phyloP scores from a whole-genome alignment of 2,888 invertebrate species.

The Drosophila histrio region DNA sequence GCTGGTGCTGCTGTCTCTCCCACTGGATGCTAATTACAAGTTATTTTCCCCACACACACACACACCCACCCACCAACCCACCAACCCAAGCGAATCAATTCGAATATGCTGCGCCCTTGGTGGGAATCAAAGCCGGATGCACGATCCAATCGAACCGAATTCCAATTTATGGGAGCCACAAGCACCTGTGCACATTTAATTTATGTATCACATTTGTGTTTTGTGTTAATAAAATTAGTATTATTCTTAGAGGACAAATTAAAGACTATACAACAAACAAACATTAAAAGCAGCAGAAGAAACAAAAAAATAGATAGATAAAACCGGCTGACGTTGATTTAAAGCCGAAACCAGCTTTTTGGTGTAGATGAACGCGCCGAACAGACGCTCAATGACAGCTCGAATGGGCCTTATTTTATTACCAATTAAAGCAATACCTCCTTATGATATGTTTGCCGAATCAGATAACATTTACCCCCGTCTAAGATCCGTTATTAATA shows the following conservation, averaged over 20 bases:
- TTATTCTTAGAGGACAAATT: conserved; percentile 59
- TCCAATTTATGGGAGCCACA: neutral
- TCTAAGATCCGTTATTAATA: conserved; percentile 3
- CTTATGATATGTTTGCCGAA: neutral
- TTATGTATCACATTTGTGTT: conserved; percentile 59
- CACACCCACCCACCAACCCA: neutral
- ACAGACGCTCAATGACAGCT: conserved; percentile 46
- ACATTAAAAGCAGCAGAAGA: neutral
- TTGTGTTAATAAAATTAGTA: conserved; percentile 60
- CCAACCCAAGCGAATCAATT: neutral
- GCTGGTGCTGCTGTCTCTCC: neutral
- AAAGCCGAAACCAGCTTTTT: conserved; percentile 42
- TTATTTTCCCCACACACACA: no score
- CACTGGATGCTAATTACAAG: conserved; percentile 40
- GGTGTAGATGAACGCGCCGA: conserved; percentile 30
- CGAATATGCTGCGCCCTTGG: conserved; percentile 51
- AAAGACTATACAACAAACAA: conserved; percentile 32
- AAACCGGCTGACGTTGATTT: conserved; percentile 22
- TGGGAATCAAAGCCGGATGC: conserved; percentile 51
- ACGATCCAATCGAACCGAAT: conserved; percentile 12
- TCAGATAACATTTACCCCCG: conserved; percentile 2
- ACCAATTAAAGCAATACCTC: conserved; percentile 9
- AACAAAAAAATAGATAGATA: neutral
- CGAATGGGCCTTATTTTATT: conserved; percentile 5
- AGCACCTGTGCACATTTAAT: conserved; percentile 41